Conservation (phyloP, 2,888 invertebrate genomes). For the Hirtodrosophila cameraria region DNA sequence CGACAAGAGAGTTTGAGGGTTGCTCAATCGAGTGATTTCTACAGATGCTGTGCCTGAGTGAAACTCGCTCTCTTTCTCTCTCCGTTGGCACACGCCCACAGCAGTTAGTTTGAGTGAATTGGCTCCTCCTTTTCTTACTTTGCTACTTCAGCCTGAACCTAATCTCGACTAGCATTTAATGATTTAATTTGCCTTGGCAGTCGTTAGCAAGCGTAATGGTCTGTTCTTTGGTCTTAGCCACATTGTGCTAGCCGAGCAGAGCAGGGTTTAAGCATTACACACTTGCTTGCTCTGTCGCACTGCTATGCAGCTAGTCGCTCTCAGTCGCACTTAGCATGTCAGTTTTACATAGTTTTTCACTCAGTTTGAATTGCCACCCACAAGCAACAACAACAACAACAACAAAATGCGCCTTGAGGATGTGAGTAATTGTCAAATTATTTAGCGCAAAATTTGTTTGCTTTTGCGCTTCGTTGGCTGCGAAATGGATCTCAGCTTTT, state of each 20-base stretch:
- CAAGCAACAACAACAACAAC: too few species aligned
- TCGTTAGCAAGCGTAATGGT: conserved; percentile 84
- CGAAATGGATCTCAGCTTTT: conserved; percentile 78
- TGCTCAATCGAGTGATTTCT: conserved; percentile 38
- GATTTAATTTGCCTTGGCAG: conserved; percentile 84
- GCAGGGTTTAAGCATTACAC: conserved; percentile 2
- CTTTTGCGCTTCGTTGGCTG: conserved; percentile 81
- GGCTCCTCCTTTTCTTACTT: conserved; percentile 49
- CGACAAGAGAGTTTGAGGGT: conserved; percentile 51
- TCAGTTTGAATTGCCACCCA: conserved; percentile 60
- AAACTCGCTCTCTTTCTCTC: conserved; percentile 18
- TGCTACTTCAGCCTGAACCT: conserved; percentile 31
- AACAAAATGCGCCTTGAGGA: conserved; percentile 54
- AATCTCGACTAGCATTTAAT: conserved; percentile 82
- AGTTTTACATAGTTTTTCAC: conserved; percentile 56
- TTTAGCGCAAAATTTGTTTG: conserved; percentile 84
- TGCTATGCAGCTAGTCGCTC: conserved; percentile 9
- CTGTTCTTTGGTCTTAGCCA: conserved; percentile 77
- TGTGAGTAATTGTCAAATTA: conserved; percentile 84
- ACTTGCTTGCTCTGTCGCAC: conserved; percentile 4
- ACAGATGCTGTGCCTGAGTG: conserved; percentile 63
- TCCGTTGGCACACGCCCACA: conserved; percentile 59
- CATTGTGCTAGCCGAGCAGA: conserved; percentile 27
- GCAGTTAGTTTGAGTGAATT: conserved; percentile 49
- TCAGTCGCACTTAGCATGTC: conserved; percentile 12